phyloP scores from a whole-genome alignment of 2,888 invertebrate species.

The Liodrosophila aerea region DNA sequence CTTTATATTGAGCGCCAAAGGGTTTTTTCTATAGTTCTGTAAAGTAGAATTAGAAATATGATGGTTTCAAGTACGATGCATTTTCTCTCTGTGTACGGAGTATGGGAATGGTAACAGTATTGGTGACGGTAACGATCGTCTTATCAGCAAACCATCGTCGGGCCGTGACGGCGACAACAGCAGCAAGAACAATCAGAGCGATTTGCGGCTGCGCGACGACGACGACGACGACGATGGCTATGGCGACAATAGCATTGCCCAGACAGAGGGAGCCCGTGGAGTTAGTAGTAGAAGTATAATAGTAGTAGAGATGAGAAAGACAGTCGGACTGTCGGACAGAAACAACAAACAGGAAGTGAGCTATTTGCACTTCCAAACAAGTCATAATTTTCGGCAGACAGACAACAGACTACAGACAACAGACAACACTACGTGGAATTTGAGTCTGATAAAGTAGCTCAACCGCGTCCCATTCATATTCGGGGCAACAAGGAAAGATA shows the following conservation, averaged over 20 bases:
- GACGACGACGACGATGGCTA: no score
- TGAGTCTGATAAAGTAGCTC: constrained; percentile 56
- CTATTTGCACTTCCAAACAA: constrained; percentile 77
- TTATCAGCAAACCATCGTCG: constrained; percentile 69
- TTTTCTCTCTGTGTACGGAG: no score
- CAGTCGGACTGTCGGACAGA: constrained; percentile 12
- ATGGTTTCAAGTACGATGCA: no score
- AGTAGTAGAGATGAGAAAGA: no score
- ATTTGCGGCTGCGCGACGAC: constrained; percentile 54
- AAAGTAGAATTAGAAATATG: no score
- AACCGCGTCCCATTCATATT: constrained; percentile 49
- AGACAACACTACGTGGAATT: constrained; percentile 61
- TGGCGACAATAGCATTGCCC: constrained; percentile 6
- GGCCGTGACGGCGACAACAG: constrained; percentile 63
- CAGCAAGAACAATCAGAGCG: constrained; percentile 44
- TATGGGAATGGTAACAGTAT: constrained; percentile 1
- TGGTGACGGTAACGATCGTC: constrained; percentile 36
- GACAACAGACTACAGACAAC: constrained; percentile 40
- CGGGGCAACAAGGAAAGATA: background rate
- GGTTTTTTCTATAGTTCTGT: no score
- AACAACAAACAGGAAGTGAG: constrained; percentile 66
- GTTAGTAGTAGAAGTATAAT: no score
- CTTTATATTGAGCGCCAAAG: no score
- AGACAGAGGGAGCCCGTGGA: constrained; percentile 9
- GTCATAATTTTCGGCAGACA: constrained; percentile 76